phyloP scores from a whole-genome alignment of 2,113 vertebrate species.

The Ondatra zibethicus region DNA sequence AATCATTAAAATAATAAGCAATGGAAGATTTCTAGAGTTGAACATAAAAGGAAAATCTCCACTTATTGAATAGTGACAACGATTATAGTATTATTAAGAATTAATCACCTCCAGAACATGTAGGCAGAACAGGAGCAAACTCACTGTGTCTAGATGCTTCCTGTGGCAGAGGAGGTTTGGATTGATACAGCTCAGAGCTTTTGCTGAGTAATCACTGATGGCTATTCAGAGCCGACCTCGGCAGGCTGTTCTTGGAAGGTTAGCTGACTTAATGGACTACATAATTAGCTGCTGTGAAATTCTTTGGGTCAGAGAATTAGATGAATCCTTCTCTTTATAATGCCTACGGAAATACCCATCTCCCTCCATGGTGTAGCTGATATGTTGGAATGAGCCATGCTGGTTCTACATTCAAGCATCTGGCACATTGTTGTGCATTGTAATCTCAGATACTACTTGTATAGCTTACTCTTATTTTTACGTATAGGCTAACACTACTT shows the following conservation, averaged over 20 bases:
- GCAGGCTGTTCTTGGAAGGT: neutral
- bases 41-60: neutral
- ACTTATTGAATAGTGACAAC: neutral
- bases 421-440: neutral
- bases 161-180: neutral
- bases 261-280: too few species aligned
- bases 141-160: neutral
- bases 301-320: neutral
- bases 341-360: neutral
- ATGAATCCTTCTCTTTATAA: neutral
- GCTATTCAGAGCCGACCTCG: neutral
- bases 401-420: neutral
- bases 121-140: neutral
- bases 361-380: neutral
- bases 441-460: neutral
- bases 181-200: too few species aligned
- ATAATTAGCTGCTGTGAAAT: neutral
- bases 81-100: neutral
- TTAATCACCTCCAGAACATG: neutral
- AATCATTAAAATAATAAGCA: neutral
- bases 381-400: neutral
- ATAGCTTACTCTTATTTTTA: too few species aligned
- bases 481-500: neutral
- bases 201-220: neutral
- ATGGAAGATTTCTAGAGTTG: neutral